Evolutionary conservation across 2,797 vertebrate genomes (phyloP), one percentile per base, ranked within the genome.

Genomic region (Sebastes kiyomatsui): DNA sequence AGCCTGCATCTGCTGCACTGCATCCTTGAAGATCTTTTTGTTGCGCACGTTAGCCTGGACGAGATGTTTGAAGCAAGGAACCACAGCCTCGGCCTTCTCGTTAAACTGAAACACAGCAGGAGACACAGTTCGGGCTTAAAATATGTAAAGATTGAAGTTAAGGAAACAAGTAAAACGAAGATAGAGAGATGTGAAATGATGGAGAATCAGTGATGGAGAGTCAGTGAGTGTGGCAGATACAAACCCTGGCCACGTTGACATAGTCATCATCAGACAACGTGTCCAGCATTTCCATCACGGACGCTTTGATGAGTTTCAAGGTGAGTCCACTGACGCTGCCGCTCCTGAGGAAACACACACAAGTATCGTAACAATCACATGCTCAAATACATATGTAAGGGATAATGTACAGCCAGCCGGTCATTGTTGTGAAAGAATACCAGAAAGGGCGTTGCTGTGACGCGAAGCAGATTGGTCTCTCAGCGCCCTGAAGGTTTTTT

Each of bases 21-120:
- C 97, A 25, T 98, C 97, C 93, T 99, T 99, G 91, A 99, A 99
- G 90, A 99, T 98, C 92, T 99, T 99, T 91, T 99, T 99, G 94
- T 99, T 99, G 14, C 98, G 96, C 56, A 99, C 97, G 7, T 99
- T 99, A 72, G 99, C 99, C 91, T 99, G 99, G 76, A 99, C 99
- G 55, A 99, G 94, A 92, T 99, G 98, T 71, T 95, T 98, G 94
- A 99, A 99, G 93, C 99, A 99, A 0, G 98, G 98, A 83, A 99
- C 97, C 92, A 99, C 98, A 0, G 98, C 97, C 86, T 98, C 97
- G 0, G 98, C 98, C 93, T 99, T 99, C 86, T 99, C 97, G 0
- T 98, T 99, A 92, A 99, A 99, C 99, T 99, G 90, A 35, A 92
- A 75, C 69, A 85, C 38, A 85, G 32, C 65, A 73, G 0, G 5